Conservation (phyloP, 1,140 invertebrate species). For the Achroia grisella region DNA sequence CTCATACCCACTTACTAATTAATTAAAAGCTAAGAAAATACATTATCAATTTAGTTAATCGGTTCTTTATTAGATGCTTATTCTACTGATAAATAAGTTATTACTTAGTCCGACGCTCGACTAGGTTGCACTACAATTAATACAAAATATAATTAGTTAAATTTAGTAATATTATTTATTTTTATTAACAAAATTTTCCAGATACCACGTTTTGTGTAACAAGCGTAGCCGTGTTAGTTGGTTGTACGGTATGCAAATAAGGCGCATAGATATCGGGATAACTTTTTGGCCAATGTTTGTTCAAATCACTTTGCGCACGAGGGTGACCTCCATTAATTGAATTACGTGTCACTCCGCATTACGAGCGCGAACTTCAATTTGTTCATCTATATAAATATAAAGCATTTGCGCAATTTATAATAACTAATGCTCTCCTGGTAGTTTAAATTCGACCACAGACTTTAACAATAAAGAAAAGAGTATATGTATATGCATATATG, state of each 20-base stretch:
- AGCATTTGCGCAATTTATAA: too few species aligned
- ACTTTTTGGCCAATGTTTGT: slow-evolving; percentile 30
- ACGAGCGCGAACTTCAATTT: background rate
- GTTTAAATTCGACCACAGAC: too few species aligned
- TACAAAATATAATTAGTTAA: too few species aligned
- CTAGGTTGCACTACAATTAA: too few species aligned
- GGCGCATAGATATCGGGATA: slow-evolving; percentile 21
- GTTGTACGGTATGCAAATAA: slow-evolving; percentile 34
- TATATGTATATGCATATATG: too few species aligned
- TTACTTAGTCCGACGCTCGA: too few species aligned
- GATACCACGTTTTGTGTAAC: background rate
- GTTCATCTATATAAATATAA: too few species aligned
- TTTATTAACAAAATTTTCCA: background rate
- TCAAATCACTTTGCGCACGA: slow-evolving; percentile 13
- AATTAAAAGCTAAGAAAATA: background rate
- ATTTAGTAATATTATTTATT: background rate
- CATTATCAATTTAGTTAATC: background rate
- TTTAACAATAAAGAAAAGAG: too few species aligned
- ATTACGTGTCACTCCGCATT: slow-evolving; percentile 33
- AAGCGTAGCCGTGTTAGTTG: background rate
- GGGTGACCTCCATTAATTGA: slow-evolving; percentile 30
- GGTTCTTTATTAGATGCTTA: too few species aligned
- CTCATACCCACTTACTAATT: too few species aligned
- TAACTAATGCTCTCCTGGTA: too few species aligned
- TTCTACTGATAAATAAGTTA: too few species aligned